Conservation (phyloP, 1,140 invertebrate genomes). For the Bombus ignitus region DNA sequence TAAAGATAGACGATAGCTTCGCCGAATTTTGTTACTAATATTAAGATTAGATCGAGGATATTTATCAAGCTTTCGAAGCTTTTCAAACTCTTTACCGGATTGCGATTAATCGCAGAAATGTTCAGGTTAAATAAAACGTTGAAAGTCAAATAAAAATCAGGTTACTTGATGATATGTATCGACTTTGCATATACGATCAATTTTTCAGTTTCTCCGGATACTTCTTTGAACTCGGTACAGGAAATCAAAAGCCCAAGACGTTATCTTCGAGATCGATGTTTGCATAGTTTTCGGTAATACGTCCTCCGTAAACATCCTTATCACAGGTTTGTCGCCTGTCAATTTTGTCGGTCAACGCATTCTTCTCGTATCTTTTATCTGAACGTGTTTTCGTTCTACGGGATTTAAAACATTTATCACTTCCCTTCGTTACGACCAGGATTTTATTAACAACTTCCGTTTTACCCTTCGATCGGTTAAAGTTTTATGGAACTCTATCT, state of each 20-base stretch:
- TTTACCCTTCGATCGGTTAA: too few species aligned
- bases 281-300: constrained; percentile 15
- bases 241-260: neutral
- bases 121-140: too few species aligned
- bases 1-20: neutral
- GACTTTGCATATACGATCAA: neutral
- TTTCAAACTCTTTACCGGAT: too few species aligned
- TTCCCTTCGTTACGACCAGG: neutral
- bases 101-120: too few species aligned
- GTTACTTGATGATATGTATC: neutral
- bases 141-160: neutral
- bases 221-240: neutral
- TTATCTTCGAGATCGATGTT: constrained; percentile 38
- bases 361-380: neutral
- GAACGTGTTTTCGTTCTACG: neutral
- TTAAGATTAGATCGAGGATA: neutral
- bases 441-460: neutral
- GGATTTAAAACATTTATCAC: neutral
- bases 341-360: neutral
- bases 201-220: neutral
- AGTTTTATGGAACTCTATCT: neutral
- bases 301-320: constrained; percentile 35
- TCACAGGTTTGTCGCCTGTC: constrained; percentile 27
- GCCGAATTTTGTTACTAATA: neutral
- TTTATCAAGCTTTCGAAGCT: too few species aligned